A percentile compares a stretch with the other conserved stretches of the same genome.
These are phyloP conservation scores for Leptonema lineaticorne DNA, from an alignment of 1,140 invertebrate genomes.

Conservation along the genomic window DNA sequence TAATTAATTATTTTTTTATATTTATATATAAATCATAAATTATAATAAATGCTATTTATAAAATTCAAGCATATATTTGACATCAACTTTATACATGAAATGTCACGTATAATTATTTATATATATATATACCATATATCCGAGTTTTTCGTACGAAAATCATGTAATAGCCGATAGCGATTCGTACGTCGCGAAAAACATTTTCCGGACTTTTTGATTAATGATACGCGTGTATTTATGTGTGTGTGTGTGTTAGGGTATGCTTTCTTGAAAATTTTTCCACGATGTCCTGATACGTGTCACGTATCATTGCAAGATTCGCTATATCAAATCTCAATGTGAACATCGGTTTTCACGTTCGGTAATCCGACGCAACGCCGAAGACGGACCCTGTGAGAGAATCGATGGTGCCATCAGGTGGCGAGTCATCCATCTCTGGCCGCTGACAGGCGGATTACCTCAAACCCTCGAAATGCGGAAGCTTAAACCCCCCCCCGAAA, in stretches of 20 bases:
- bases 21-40: too few species aligned
- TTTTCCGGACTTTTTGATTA: neutral
- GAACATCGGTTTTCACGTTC: neutral
- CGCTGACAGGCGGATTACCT: slow-evolving; percentile 41
- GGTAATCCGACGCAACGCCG: slow-evolving; percentile 5
- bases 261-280: too few species aligned
- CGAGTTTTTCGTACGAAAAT: too few species aligned
- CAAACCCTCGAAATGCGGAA: slow-evolving; percentile 12
- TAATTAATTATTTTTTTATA: too few species aligned
- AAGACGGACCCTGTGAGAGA: slow-evolving; percentile 37
- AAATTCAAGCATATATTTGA: too few species aligned
- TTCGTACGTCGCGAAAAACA: too few species aligned
- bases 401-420: slow-evolving; percentile 39
- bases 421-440: slow-evolving; percentile 40
- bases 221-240: neutral
- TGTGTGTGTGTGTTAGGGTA: neutral
- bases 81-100: too few species aligned
- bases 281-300: neutral
- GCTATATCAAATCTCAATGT: slow-evolving; percentile 21
- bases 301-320: slow-evolving; percentile 10
- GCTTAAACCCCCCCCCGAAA: neutral
- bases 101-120: too few species aligned
- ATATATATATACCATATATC: too few species aligned
- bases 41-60: too few species aligned
- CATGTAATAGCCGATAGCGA: too few species aligned